Conservation (phyloP, 2,113 vertebrate genomes). For the Hemibagrus wyckioides region DNA sequence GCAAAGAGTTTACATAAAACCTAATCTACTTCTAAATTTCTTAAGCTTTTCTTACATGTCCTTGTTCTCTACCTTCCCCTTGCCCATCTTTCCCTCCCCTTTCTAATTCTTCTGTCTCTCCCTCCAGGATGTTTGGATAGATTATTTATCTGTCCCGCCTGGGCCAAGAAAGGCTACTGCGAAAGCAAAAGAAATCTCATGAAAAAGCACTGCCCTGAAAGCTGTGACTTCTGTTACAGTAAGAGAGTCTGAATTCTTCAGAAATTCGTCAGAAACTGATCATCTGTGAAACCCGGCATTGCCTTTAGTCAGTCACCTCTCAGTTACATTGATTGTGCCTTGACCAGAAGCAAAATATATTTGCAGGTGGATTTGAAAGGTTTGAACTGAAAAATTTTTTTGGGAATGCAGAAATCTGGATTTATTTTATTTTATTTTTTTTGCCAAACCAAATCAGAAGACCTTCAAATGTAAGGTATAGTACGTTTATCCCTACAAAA, state of each 20-base stretch:
- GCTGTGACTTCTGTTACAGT: constrained; percentile 97
- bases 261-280: background rate
- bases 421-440: background rate
- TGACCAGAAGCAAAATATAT: background rate
- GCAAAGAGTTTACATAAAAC: background rate
- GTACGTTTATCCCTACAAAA: background rate
- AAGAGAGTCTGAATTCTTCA: constrained; percentile 50
- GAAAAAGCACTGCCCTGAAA: constrained; percentile 92
- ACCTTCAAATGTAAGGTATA: background rate
- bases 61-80: constrained; percentile 38
- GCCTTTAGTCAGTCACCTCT: background rate
- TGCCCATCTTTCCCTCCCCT: constrained; percentile 13
- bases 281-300: background rate
- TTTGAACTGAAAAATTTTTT: too few relatives aligned
- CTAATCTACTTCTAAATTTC: background rate
- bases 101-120: constrained; percentile 32
- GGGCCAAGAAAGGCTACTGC: constrained; percentile 88
- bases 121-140: constrained; percentile 88
- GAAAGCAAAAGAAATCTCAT: constrained; percentile 82
- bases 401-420: background rate
- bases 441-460: background rate
- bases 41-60: background rate
- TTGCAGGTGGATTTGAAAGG: background rate
- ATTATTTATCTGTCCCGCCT: constrained; percentile 82
- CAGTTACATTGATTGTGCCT: background rate